phyloP scores from a whole-genome alignment of 2,888 invertebrate species.

The Trissoscelio sp. region DNA sequence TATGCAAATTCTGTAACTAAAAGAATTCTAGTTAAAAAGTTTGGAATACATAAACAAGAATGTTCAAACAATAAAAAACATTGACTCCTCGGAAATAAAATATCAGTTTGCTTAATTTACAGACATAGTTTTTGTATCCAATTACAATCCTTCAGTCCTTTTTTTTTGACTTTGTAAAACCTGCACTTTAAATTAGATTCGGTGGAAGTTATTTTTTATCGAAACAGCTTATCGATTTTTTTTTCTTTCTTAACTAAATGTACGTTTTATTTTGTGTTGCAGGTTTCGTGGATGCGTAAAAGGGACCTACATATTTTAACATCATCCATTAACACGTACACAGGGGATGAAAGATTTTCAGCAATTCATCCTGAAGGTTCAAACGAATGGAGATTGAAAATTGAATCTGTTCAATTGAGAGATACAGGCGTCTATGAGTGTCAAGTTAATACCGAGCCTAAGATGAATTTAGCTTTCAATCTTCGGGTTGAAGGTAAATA shows the following conservation, averaged over 20 bases:
- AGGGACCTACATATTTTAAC: constrained; percentile 93
- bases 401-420: constrained; percentile 92
- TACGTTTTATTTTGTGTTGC: constrained; percentile 71
- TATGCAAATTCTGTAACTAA: no score
- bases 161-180: background rate
- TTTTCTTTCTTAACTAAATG: background rate
- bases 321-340: constrained; percentile 93
- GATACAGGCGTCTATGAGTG: constrained; percentile 95
- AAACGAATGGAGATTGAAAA: constrained; percentile 94
- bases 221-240: background rate
- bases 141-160: background rate
- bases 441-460: constrained; percentile 95
- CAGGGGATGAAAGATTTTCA: constrained; percentile 93
- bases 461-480: constrained; percentile 92
- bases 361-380: constrained; percentile 92
- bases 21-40: no score
- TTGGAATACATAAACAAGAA: background rate
- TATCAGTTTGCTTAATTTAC: background rate
- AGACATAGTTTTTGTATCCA: background rate
- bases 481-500: constrained; percentile 91
- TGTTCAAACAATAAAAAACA: constrained; percentile 2
- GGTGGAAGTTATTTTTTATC: background rate
- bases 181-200: background rate
- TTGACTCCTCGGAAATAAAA: background rate
- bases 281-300: constrained; percentile 94